Evolutionary conservation across 2,113 vertebrate species (phyloP).

Genomic region (Nycticryphes semicollaris): DNA sequence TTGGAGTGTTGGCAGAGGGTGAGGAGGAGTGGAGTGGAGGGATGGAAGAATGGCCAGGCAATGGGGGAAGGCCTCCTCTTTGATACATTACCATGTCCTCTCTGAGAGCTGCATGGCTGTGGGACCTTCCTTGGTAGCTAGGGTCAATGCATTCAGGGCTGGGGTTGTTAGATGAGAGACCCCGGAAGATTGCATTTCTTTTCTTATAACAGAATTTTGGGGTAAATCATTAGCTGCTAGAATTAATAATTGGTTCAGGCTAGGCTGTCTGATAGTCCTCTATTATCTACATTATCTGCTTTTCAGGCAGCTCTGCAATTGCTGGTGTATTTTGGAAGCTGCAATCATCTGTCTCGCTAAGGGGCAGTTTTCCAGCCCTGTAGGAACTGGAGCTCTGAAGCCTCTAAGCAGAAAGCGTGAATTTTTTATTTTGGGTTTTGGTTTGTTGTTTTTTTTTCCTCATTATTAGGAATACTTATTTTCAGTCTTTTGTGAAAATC

Average conservation of each 20-base stretch:
- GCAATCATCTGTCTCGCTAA: background rate
- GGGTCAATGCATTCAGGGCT: background rate
- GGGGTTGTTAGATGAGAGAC: background rate
- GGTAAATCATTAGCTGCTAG: background rate
- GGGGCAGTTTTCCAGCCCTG: background rate
- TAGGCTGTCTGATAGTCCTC: background rate
- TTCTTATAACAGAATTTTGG: background rate
- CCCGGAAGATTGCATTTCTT: background rate
- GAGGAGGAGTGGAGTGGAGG: background rate
- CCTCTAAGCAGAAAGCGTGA: background rate
- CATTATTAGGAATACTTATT: background rate
- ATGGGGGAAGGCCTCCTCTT: background rate
- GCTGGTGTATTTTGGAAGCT: background rate
- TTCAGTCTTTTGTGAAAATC: background rate
- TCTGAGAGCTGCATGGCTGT: background rate
- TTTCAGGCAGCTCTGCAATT: background rate
- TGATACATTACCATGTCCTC: accelerated
- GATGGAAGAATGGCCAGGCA: background rate
- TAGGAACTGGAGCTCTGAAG: background rate
- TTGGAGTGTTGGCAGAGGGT: background rate
- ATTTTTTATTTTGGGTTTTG: background rate
- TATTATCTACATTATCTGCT: background rate
- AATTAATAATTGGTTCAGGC: background rate
- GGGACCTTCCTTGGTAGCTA: background rate
- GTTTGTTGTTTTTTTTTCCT: background rate